phyloP scores from a whole-genome alignment of 2,888 invertebrate species.

The Arctia plantaginis region DNA sequence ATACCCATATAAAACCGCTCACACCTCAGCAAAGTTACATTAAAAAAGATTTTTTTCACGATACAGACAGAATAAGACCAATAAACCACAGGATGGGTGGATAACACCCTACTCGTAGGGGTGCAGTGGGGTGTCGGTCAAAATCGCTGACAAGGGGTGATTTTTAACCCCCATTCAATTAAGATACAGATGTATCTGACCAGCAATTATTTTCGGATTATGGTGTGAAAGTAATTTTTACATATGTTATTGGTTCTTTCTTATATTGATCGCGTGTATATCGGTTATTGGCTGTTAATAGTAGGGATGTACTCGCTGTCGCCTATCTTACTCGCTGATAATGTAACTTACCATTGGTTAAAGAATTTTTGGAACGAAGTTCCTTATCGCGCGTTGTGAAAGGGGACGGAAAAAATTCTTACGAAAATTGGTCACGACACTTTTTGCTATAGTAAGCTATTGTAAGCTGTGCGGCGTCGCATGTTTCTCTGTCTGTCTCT shows the following conservation, averaged over 20 bases:
- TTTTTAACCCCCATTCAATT: slow-evolving; percentile 45
- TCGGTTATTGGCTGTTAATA: too few relatives aligned
- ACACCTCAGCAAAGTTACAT: not conserved
- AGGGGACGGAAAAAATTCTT: too few relatives aligned
- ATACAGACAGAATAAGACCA: slow-evolving; percentile 39
- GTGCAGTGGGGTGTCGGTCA: slow-evolving; percentile 28
- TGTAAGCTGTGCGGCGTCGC: too few relatives aligned
- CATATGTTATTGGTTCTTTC: not conserved
- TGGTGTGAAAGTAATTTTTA: not conserved
- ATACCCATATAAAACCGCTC: not conserved
- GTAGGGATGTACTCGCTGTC: too few relatives aligned
- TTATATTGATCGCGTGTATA: too few relatives aligned
- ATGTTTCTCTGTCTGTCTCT: too few relatives aligned
- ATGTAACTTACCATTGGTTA: too few relatives aligned
- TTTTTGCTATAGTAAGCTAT: too few relatives aligned
- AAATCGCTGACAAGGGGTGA: slow-evolving; percentile 42
- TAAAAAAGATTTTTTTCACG: slow-evolving; percentile 4
- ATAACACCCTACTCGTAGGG: slow-evolving; percentile 1
- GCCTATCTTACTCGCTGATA: too few relatives aligned
- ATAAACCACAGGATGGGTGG: slow-evolving; percentile 17
- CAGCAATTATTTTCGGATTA: slow-evolving; percentile 24
- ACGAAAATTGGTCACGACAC: too few relatives aligned
- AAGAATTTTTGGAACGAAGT: too few relatives aligned
- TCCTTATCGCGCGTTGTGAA: too few relatives aligned
- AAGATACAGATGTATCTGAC: slow-evolving; percentile 28